These are phyloP conservation scores for Intoshia linei DNA, from an alignment of 1,140 invertebrate genomes.

Conservation along the genomic window DNA sequence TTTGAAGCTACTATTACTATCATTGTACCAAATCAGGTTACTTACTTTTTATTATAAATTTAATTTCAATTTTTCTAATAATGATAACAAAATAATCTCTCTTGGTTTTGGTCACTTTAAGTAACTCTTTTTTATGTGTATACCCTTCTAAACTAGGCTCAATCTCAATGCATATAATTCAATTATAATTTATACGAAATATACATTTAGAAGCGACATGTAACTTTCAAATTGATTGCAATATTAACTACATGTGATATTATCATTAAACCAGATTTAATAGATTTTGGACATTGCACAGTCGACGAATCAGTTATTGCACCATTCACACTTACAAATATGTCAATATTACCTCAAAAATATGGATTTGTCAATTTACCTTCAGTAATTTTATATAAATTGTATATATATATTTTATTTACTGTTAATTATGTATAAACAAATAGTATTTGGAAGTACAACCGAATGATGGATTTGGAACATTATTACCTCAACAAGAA, in stretches of 20 bases:
- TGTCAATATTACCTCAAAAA: conserved; percentile 20
- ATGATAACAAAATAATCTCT: too few relatives aligned
- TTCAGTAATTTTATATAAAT: conserved; percentile 11
- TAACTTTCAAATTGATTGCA: conserved; percentile 17
- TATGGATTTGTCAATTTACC: conserved; percentile 21
- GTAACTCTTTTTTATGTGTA: neutral
- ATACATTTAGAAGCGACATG: conserved; percentile 11
- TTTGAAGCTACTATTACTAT: conserved; percentile 19
- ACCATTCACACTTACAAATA: conserved; percentile 16
- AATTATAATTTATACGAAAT: conserved; percentile 5
- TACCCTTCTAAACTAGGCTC: neutral
- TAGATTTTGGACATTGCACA: conserved; percentile 21
- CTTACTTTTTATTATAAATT: neutral
- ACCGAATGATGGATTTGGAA: conserved; percentile 23
- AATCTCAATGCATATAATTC: neutral
- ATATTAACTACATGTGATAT: conserved; percentile 21
- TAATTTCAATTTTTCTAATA: too few relatives aligned
- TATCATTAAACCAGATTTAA: conserved; percentile 14
- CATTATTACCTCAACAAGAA: conserved; percentile 18
- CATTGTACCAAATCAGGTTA: conserved; percentile 19
- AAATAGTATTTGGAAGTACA: conserved; percentile 20
- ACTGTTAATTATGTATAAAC: neutral
- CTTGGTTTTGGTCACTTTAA: neutral
- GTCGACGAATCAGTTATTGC: conserved; percentile 16
- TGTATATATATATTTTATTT: neutral